phyloP scores from a whole-genome alignment of 2,113 vertebrate species.

The Eretmodus cyanostictus region DNA sequence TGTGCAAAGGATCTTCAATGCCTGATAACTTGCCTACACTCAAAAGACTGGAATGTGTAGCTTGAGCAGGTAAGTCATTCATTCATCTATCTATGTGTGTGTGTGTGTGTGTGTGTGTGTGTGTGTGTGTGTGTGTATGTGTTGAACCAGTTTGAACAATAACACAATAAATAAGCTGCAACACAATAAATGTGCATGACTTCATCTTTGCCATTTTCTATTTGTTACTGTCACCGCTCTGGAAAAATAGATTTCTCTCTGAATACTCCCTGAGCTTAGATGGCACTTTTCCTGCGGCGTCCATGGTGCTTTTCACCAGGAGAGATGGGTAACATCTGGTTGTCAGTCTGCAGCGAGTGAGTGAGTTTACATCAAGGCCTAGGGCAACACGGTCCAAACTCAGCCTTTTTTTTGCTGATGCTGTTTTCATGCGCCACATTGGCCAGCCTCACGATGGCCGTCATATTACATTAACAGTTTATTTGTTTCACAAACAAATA shows the following conservation, averaged over 20 bases:
- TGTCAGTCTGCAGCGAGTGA: neutral
- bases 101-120: neutral
- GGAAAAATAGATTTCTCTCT: neutral
- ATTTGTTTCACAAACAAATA: neutral
- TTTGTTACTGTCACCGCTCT: neutral
- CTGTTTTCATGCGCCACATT: neutral
- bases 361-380: neutral
- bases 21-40: neutral
- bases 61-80: neutral
- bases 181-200: neutral
- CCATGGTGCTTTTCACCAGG: neutral
- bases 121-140: neutral
- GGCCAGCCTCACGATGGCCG: neutral
- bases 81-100: neutral
- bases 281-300: neutral
- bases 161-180: neutral
- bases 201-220: neutral
- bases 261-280: neutral
- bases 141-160: neutral
- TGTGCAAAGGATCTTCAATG: neutral
- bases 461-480: neutral
- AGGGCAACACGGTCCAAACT: neutral
- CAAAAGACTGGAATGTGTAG: neutral
- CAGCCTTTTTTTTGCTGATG: neutral
- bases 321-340: neutral